Evolutionary conservation across 2,888 invertebrate genomes (phyloP), one percentile per base, ranked within the genome.

Genomic region (Plagodis pulveraria): DNA sequence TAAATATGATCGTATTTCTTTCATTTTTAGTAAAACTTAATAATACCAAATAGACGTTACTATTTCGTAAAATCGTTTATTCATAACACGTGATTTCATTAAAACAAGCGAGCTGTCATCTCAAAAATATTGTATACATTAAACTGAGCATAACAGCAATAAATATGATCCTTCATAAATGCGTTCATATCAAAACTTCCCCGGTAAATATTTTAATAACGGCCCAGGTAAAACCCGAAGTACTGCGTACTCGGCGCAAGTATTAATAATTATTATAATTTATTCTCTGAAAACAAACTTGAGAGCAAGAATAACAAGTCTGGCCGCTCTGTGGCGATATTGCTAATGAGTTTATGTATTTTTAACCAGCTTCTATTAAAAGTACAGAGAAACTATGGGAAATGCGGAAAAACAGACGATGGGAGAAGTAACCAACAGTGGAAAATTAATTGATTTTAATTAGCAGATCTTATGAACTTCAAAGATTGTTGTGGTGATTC

Each of bases 221-320:
- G 35, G 43, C 53, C 49, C 60, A 57, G 58, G 49, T 22, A 46
- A 58, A 40, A 36, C 50, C 42, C 9, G 36, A 42, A 62, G 64
- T 59, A 52, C 61, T 53, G 44, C 33, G 22, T 46, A 48, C 50
- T 45, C 56, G 51, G 51, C 50, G 61, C 65, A 65, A 67, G 56
- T 69, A 62, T 67, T 64, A 58, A 63, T 71, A 71, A 73, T 76
- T 73, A 74, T 72, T 69, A 65, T 71, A 76, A 76, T 74, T 76
- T 77, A 73, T 75, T 67, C 74, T 47, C 56, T 63, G 66, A 65
- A 71, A 74, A 71, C 67, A 72, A 70, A 71, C 68, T 66, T 50
- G 56, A 56, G 56, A 44, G 53, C 55, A 51, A 55, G 54, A 62
- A 67, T 65, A 68, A 65, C 63, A 62, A 65, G 66, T 63, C 44